Conservation (phyloP, 2,797 vertebrate species). For the Pteronotus mesoamericanus region DNA sequence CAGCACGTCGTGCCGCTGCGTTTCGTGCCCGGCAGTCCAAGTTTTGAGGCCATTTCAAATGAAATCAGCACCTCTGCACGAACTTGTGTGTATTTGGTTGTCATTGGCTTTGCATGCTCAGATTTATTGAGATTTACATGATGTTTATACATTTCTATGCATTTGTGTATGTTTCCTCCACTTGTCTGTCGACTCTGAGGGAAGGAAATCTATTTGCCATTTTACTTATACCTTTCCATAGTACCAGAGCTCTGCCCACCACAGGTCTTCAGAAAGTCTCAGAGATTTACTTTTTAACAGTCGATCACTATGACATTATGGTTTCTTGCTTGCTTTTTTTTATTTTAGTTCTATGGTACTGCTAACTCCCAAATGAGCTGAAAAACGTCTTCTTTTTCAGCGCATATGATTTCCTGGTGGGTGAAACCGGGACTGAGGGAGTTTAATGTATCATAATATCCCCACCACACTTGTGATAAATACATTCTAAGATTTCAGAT, state of each 20-base stretch:
- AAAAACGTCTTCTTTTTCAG: not conserved
- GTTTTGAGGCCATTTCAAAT: not conserved
- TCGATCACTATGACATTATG: not conserved
- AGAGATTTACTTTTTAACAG: not conserved
- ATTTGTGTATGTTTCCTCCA: slow-evolving; percentile 9
- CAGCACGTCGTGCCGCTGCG: not conserved
- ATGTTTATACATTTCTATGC: not conserved
- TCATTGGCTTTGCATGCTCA: not conserved
- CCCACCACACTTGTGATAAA: not conserved
- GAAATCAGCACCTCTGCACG: not conserved
- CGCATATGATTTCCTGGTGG: not conserved
- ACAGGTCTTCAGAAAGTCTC: not conserved
- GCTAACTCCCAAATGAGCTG: not conserved
- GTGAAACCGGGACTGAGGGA: not conserved
- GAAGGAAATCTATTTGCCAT: not conserved
- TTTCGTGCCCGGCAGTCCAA: not conserved
- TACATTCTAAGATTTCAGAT: not conserved
- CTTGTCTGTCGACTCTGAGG: not conserved
- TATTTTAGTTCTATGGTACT: not conserved
- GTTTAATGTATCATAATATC: not conserved
- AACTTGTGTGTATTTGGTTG: not conserved
- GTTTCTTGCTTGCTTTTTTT: not conserved
- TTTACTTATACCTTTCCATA: not conserved
- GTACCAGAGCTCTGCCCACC: not conserved
- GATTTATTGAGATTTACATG: not conserved